Conservation (phyloP, 2,113 vertebrate species). For the Chlorodrepanis virens region DNA sequence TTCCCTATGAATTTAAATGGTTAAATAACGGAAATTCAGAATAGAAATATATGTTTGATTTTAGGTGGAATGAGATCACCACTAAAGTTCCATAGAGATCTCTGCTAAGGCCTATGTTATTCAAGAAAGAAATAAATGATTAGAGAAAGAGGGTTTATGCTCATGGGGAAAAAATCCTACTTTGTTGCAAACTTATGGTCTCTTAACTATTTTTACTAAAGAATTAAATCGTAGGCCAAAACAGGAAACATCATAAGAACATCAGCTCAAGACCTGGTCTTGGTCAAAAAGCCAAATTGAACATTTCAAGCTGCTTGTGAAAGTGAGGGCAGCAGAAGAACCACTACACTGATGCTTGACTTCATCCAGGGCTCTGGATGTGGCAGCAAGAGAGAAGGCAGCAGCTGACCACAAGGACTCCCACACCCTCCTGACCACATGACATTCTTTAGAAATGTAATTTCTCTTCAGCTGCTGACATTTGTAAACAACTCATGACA, state of each 20-base stretch:
- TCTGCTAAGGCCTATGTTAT: not conserved
- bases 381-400: not conserved
- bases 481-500: slow-evolving; percentile 6
- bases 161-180: not conserved
- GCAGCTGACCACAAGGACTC: not conserved
- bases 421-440: not conserved
- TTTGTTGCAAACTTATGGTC: not conserved
- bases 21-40: not conserved
- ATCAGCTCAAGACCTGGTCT: not conserved
- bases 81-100: not conserved
- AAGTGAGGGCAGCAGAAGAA: not conserved
- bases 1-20: not conserved
- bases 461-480: not conserved
- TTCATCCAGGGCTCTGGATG: not conserved
- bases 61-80: not conserved
- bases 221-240: not conserved
- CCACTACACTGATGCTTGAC: not conserved
- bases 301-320: not conserved
- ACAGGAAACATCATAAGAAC: not conserved
- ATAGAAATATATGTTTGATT: not conserved
- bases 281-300: not conserved
- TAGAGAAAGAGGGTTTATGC: not conserved
- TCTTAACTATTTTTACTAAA: not conserved
- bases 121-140: not conserved
- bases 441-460: not conserved